These are phyloP conservation scores for Agrochola lychnidis DNA, from an alignment of 2,888 invertebrate genomes.

Conservation along the genomic window DNA sequence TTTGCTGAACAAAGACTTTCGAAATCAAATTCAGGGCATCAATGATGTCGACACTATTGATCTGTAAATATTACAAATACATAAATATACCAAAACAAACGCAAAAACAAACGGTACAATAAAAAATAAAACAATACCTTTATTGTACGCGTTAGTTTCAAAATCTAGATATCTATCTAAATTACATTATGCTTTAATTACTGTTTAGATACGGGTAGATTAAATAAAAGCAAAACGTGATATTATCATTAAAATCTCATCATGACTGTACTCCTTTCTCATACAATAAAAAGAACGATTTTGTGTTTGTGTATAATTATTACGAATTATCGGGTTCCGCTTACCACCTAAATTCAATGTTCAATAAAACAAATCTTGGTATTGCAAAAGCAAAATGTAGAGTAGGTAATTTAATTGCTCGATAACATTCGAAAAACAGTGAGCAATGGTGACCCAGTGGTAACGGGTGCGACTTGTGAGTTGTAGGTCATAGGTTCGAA, in stretches of 20 bases:
- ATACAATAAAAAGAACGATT: conserved; percentile 54
- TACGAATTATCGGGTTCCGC: conserved; percentile 37
- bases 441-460: no score
- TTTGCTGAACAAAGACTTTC: neutral
- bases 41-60: neutral
- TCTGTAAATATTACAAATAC: conserved; percentile 15
- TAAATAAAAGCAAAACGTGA: conserved; percentile 49
- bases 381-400: neutral
- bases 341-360: neutral
- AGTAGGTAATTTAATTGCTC: neutral
- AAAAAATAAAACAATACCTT: conserved; percentile 8
- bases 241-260: conserved; percentile 68
- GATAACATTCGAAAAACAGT: neutral
- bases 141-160: conserved; percentile 27
- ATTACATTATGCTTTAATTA: conserved; percentile 56
- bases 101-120: neutral
- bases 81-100: neutral
- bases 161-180: conserved; percentile 53
- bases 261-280: conserved; percentile 64
- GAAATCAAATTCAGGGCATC: neutral
- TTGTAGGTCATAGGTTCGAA: no score
- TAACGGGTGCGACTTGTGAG: no score
- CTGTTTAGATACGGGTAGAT: conserved; percentile 40
- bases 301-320: conserved; percentile 6
- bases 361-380: neutral